A percentile compares a stretch with the other conserved stretches of the same genome.
Evolutionary conservation across 1,140 invertebrate species (phyloP).

Genomic region (Diachasmimorpha longicaudata): DNA sequence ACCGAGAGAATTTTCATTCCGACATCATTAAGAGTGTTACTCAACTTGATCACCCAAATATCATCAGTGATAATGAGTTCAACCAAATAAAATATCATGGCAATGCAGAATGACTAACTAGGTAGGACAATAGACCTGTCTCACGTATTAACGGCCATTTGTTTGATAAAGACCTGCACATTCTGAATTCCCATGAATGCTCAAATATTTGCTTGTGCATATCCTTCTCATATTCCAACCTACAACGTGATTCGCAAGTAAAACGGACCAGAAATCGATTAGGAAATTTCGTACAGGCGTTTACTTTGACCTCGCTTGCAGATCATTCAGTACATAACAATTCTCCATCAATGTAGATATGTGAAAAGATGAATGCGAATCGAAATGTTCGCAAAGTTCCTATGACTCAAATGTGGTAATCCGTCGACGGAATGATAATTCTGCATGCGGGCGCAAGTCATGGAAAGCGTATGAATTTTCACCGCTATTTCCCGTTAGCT

Average conservation of each 20-base stretch:
- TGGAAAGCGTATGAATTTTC: constrained; percentile 16
- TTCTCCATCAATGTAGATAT: background rate
- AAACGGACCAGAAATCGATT: background rate
- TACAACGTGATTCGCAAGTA: constrained; percentile 1
- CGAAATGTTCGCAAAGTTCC: background rate
- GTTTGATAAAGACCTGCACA: background rate
- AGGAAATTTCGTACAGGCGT: constrained; percentile 8
- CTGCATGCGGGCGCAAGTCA: background rate
- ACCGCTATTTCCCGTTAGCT: background rate
- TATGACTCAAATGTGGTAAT: background rate
- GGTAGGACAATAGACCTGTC: background rate
- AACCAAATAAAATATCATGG: background rate
- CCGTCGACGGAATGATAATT: constrained; percentile 13
- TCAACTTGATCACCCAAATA: too few relatives aligned
- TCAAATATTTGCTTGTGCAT: background rate
- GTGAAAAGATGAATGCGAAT: background rate
- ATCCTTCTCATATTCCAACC: background rate
- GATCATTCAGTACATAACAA: background rate
- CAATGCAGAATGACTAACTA: background rate
- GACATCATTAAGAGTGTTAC: too few relatives aligned
- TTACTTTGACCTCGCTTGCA: background rate
- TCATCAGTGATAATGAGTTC: background rate
- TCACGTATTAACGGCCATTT: background rate
- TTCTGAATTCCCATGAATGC: background rate
- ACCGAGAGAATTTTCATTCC: too few relatives aligned